A percentile compares a stretch with the other conserved stretches of the same genome.
phyloP scores from a whole-genome alignment of 1,140 invertebrate genomes.

The Aricia agestis region DNA sequence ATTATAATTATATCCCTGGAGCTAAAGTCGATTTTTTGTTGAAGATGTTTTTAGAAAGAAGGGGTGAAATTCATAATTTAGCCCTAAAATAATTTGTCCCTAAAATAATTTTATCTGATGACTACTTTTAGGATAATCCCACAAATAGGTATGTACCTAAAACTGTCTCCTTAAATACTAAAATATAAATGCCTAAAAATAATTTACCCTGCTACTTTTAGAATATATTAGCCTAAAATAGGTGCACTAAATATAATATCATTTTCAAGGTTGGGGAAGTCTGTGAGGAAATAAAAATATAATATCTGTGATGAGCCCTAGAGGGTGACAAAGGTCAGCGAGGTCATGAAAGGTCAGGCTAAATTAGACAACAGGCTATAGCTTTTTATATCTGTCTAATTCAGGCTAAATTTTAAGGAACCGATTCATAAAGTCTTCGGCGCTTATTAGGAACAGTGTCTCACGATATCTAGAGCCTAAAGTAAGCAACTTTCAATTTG shows the following conservation, averaged over 20 bases:
- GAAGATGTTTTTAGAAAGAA: too few species aligned
- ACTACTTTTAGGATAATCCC: too few species aligned
- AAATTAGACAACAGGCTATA: background rate
- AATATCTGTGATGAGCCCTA: background rate
- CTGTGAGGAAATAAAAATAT: background rate
- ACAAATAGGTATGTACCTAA: background rate
- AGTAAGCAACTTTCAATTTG: too few species aligned
- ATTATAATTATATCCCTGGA: too few species aligned
- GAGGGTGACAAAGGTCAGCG: conserved; percentile 5
- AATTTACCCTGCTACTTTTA: background rate
- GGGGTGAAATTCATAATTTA: too few species aligned
- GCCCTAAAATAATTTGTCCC: too few species aligned
- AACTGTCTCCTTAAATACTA: background rate
- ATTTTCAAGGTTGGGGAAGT: background rate
- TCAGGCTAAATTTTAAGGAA: background rate
- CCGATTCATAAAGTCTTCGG: background rate
- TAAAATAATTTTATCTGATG: too few species aligned
- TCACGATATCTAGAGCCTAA: background rate
- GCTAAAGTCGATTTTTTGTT: too few species aligned
- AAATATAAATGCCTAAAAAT: background rate
- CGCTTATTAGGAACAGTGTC: background rate
- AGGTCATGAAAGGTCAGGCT: background rate
- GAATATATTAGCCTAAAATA: background rate
- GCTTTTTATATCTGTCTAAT: background rate
- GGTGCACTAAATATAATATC: background rate